Evolutionary conservation across 2,888 invertebrate species (phyloP).

Genomic region (Lochmaea capreae): DNA sequence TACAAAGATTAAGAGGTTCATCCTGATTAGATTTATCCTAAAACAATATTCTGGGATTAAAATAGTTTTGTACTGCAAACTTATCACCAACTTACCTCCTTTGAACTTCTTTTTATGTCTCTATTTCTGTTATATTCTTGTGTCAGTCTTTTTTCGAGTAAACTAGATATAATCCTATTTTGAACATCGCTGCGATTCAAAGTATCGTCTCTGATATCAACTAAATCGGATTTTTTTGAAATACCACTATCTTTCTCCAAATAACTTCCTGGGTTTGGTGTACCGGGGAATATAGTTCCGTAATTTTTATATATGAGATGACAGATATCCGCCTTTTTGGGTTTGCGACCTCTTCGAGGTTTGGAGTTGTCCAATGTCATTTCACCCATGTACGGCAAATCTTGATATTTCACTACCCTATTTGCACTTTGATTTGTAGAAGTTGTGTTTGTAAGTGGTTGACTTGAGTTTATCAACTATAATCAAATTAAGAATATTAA

Average conservation of each 20-base stretch:
- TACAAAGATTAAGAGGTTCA: constrained; percentile 86
- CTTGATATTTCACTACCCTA: constrained; percentile 79
- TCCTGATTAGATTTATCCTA: constrained; percentile 66
- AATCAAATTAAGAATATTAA: constrained; percentile 7
- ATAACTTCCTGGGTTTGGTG: constrained; percentile 71
- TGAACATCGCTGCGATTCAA: constrained; percentile 73
- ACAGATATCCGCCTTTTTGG: constrained; percentile 92
- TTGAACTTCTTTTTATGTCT: constrained; percentile 32
- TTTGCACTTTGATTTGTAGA: constrained; percentile 41
- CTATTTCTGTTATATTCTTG: constrained; percentile 72
- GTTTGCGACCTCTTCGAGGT: constrained; percentile 87
- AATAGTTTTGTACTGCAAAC: not conserved
- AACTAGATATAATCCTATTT: constrained; percentile 76
- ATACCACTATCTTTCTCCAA: constrained; percentile 62
- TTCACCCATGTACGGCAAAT: constrained; percentile 92
- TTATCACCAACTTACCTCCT: not conserved
- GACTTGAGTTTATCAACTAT: constrained; percentile 28
- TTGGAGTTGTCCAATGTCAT: constrained; percentile 90
- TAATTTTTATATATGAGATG: constrained; percentile 93
- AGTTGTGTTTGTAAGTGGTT: constrained; percentile 20
- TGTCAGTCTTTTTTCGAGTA: constrained; percentile 77
- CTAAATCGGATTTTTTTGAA: constrained; percentile 48
- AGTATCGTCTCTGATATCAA: constrained; percentile 38
- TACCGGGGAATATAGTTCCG: constrained; percentile 85
- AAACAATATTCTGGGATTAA: constrained; percentile 8